phyloP scores from a whole-genome alignment of 2,113 vertebrate genomes.

The Silurus asotus region DNA sequence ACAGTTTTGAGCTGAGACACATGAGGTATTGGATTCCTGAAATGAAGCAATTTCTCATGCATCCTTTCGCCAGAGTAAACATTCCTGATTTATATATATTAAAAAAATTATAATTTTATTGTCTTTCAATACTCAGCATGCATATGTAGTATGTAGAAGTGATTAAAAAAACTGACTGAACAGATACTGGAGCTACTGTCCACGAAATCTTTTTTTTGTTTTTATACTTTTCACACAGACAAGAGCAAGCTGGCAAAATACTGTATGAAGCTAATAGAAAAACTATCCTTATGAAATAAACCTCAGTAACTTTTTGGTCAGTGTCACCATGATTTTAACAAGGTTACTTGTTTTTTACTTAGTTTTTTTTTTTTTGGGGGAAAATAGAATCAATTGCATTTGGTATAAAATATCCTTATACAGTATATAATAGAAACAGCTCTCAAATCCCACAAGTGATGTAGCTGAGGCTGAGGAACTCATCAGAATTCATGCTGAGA shows the following conservation, averaged over 20 bases:
- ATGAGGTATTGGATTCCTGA: not conserved
- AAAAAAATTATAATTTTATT: not conserved
- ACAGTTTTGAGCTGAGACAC: conserved; percentile 34
- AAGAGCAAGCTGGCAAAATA: not conserved
- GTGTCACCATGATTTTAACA: not conserved
- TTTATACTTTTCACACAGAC: not conserved
- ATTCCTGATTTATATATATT: not conserved
- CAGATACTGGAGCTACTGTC: not conserved
- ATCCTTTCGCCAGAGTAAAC: not conserved
- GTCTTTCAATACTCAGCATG: not conserved
- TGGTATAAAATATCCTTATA: not conserved
- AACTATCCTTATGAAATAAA: not conserved
- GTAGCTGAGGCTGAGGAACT: too few species aligned
- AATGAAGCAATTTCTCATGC: not conserved
- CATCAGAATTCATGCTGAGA: not conserved
- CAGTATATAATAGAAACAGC: too few species aligned
- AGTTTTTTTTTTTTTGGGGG: not conserved
- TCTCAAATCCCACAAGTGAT: too few species aligned
- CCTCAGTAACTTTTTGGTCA: not conserved
- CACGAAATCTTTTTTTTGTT: not conserved
- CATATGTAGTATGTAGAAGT: not conserved
- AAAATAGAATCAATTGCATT: not conserved
- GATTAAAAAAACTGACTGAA: not conserved
- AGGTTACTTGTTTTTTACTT: not conserved
- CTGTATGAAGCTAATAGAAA: not conserved